Evolutionary conservation across 2,113 vertebrate genomes (phyloP), one percentile per base, ranked within the genome.

Genomic region (Nyctibius bracteatus): DNA sequence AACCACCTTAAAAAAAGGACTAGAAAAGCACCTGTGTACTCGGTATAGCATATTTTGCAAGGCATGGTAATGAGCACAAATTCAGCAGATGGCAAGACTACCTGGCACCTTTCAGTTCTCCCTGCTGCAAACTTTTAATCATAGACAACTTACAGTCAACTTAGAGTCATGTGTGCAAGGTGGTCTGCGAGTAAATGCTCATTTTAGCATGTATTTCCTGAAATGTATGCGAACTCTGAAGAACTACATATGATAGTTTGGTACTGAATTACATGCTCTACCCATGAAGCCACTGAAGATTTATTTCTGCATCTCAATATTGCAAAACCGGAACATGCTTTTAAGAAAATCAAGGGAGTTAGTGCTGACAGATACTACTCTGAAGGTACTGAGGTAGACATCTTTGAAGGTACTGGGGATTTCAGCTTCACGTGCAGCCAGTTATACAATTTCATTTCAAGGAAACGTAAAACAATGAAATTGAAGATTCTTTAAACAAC

Each of bases 271-370:
- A 8, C 15, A 28, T 33, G 37, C 12, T 84, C 24, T 84, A 31
- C 41, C 63, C 37, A 8, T n/a, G 27, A 90, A 57, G 23, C n/a
- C 25, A 39, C 31, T 66, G 44, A 41, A 6, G 12, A 61, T 91
- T 84, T 75, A 37, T 19, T 89, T 85, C 51, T 52, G 9, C 14
- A 7, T 37, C 68, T 86, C 80, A 84, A 71, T 71, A 55, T 16
- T 66, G 23, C 59, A 21, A 52, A 90, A 49, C 13, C 3, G 0
- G 33, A 71, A 17, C 0, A 2, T 35, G 10, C 16, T 59, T 0
- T 0, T 21, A 22, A 43, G 49, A 33, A 88, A 73, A 51, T 54
- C 55, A 62, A 22, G 43, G 19, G 14, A 37, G 23, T 28, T 41
- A 58, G 21, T 3, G 4, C 8, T 46, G 74, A 13, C 10, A 25